Conservation (phyloP, 2,113 vertebrate genomes). For the Myotis lucifugus region DNA sequence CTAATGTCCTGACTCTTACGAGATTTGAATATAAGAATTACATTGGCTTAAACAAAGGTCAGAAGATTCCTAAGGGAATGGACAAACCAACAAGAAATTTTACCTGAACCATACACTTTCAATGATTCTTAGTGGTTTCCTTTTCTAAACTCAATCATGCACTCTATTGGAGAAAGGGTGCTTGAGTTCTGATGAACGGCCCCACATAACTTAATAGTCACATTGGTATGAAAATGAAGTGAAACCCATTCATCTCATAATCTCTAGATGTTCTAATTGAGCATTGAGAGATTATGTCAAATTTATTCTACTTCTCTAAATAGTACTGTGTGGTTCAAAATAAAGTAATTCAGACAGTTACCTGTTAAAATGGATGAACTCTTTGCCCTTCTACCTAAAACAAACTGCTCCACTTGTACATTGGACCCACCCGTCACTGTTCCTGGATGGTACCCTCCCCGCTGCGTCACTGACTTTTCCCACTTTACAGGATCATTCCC, state of each 20-base stretch:
- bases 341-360: neutral
- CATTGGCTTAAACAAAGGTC: conserved; percentile 50
- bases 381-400: neutral
- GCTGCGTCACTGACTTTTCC: neutral
- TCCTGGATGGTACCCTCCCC: neutral
- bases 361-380: neutral
- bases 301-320: neutral
- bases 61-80: conserved; percentile 9
- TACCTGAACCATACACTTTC: conserved; percentile 29
- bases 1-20: neutral
- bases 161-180: neutral
- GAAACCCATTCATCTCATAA: neutral
- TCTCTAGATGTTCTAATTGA: neutral
- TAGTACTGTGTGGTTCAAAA: neutral
- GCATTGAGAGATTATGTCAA: neutral
- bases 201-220: neutral
- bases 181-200: neutral
- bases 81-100: conserved; percentile 50
- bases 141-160: conserved; percentile 51
- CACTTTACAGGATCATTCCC: neutral
- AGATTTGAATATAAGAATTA: conserved; percentile 32
- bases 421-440: neutral
- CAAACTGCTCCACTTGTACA: neutral
- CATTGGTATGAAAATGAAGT: conserved; percentile 34
- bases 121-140: conserved; percentile 54